phyloP scores from a whole-genome alignment of 1,140 invertebrate species.

The Pogonomyrmex barbatus region DNA sequence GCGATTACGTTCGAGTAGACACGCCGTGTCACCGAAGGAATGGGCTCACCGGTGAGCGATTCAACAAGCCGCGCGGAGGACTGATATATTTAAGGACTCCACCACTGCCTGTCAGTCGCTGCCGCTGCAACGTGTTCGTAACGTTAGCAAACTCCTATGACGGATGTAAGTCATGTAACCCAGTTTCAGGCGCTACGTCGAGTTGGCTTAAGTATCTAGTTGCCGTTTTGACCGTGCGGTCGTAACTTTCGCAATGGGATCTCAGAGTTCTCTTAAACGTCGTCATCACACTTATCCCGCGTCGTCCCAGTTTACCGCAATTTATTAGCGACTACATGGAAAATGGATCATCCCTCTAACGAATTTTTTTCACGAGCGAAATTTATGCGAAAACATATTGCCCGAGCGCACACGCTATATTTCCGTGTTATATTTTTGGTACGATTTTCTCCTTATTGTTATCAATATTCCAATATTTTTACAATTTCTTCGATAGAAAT shows the following conservation, averaged over 20 bases:
- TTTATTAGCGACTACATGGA: not conserved
- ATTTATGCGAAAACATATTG: not conserved
- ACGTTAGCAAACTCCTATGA: slow-evolving; percentile 44
- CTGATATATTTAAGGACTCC: slow-evolving; percentile 28
- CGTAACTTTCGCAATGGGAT: slow-evolving; percentile 36
- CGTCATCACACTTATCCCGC: slow-evolving; percentile 8
- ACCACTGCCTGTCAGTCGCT: slow-evolving; percentile 21
- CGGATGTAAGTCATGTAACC: slow-evolving; percentile 57
- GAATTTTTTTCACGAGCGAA: not conserved
- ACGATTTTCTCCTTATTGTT: not conserved
- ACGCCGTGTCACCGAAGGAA: not conserved
- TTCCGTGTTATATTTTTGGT: not conserved
- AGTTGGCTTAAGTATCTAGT: slow-evolving; percentile 49
- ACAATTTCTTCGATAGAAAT: not conserved
- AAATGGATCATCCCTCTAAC: not conserved
- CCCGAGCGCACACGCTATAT: not conserved
- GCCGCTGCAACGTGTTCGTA: slow-evolving; percentile 8
- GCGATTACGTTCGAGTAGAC: not conserved
- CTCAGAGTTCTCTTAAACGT: slow-evolving; percentile 10
- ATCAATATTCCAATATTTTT: not conserved
- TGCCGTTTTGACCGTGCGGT: slow-evolving; percentile 23
- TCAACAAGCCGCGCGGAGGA: not conserved
- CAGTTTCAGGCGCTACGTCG: slow-evolving; percentile 33
- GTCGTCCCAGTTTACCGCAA: slow-evolving; percentile 16
- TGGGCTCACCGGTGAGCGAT: slow-evolving; percentile 1